phyloP scores from a whole-genome alignment of 2,888 invertebrate species.

The Oxystoma pomonae region DNA sequence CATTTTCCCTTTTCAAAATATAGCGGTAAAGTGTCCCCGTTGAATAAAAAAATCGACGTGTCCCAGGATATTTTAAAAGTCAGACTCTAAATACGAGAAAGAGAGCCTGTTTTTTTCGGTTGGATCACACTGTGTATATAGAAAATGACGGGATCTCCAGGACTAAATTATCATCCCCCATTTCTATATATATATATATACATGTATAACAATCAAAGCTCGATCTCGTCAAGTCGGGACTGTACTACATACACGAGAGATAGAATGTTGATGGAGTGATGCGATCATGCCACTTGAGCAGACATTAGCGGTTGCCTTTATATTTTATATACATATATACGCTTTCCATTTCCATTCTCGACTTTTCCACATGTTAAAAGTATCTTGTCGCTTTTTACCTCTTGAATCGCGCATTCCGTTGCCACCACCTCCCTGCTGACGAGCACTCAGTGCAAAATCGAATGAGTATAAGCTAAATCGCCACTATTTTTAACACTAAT shows the following conservation, averaged over 20 bases:
- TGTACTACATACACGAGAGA: background rate
- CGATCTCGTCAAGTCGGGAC: background rate
- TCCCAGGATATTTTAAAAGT: too few species aligned
- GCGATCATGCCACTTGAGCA: constrained; percentile 27
- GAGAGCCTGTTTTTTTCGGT: too few species aligned
- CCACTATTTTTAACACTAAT: too few species aligned
- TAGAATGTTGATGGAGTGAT: constrained; percentile 15
- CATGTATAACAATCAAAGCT: background rate
- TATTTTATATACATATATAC: background rate
- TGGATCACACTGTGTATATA: too few species aligned
- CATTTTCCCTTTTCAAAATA: too few species aligned
- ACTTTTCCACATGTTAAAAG: background rate
- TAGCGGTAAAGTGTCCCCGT: too few species aligned
- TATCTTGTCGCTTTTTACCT: background rate
- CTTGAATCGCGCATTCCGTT: background rate
- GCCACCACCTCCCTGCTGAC: too few species aligned
- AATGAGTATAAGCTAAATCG: too few species aligned
- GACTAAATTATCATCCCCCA: background rate
- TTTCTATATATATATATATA: background rate
- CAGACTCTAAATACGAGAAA: too few species aligned
- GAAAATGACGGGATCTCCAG: too few species aligned
- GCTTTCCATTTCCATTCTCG: background rate
- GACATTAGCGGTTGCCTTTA: constrained; percentile 21
- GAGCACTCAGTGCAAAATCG: too few species aligned
- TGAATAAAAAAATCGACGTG: too few species aligned